Conservation (phyloP, 1,140 invertebrate species). For the Trialeurodes vaporariorum region DNA sequence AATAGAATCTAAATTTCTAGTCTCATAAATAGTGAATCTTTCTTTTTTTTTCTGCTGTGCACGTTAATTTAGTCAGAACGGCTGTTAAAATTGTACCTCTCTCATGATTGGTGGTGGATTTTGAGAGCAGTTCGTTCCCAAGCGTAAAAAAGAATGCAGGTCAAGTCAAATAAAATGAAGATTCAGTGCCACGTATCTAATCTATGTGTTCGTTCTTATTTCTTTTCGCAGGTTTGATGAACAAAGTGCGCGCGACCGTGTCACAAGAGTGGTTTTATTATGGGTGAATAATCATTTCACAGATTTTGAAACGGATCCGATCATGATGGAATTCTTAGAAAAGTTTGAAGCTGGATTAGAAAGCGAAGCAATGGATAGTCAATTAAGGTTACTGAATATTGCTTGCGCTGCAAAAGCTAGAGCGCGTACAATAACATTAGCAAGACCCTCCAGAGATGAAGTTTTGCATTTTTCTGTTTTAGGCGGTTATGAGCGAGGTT, state of each 20-base stretch:
- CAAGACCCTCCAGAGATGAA: slow-evolving; percentile 82
- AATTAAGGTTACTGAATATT: slow-evolving; percentile 75
- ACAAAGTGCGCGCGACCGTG: slow-evolving; percentile 66
- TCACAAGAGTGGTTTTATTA: slow-evolving; percentile 85
- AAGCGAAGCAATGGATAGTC: slow-evolving; percentile 69
- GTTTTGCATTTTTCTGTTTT: slow-evolving; percentile 84
- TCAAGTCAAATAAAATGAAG: too few relatives aligned
- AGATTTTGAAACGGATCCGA: slow-evolving; percentile 92
- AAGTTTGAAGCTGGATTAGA: slow-evolving; percentile 80
- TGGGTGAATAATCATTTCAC: slow-evolving; percentile 99
- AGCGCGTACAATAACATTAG: slow-evolving; percentile 78
- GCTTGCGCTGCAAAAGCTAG: slow-evolving; percentile 93
- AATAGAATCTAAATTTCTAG: too few relatives aligned
- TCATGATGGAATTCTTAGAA: slow-evolving; percentile 95
- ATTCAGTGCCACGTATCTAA: too few relatives aligned
- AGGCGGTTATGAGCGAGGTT: slow-evolving; percentile 81
- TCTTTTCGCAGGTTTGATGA: slow-evolving; percentile 70
- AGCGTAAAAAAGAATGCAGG: too few relatives aligned
- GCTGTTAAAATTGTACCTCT: too few relatives aligned
- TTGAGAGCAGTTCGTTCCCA: too few relatives aligned
- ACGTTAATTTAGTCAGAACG: too few relatives aligned
- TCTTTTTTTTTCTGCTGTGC: too few relatives aligned
- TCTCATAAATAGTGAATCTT: too few relatives aligned
- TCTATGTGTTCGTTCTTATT: too few relatives aligned
- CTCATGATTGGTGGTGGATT: too few relatives aligned